These are phyloP conservation scores for Ctenochaetus hawaiiensis DNA, from an alignment of 2,797 vertebrate genomes.

Conservation along the genomic window DNA sequence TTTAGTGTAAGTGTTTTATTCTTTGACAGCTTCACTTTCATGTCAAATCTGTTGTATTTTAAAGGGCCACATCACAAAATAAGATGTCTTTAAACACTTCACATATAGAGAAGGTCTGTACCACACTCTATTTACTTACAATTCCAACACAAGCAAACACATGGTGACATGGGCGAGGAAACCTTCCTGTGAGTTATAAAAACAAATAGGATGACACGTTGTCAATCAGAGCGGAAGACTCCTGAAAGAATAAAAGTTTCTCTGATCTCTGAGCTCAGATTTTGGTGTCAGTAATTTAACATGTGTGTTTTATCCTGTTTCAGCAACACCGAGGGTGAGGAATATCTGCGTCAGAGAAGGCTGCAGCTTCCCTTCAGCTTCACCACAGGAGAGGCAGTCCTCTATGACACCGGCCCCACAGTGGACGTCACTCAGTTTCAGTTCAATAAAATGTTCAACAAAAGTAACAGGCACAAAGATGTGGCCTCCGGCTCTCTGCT, in stretches of 20 bases:
- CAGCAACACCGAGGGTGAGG: slow-evolving; percentile 87
- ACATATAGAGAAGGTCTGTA: no score
- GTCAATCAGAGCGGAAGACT: not conserved
- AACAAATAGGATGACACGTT: not conserved
- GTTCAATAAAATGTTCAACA: slow-evolving; percentile 51
- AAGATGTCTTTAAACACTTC: no score
- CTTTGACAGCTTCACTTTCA: not conserved
- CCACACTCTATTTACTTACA: no score
- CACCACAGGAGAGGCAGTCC: slow-evolving; percentile 83
- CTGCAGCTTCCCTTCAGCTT: slow-evolving; percentile 84
- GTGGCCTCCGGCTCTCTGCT: slow-evolving; percentile 74
- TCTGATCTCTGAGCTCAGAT: not conserved
- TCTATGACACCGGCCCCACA: slow-evolving; percentile 76
- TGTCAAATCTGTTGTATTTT: no score
- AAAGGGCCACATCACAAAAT: no score
- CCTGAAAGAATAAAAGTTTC: not conserved
- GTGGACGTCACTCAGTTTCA: slow-evolving; percentile 68
- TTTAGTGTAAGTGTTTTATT: slow-evolving; percentile 79
- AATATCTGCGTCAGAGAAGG: slow-evolving; percentile 81
- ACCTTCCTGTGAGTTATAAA: no score
- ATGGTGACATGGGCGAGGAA: no score
- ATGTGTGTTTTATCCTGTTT: slow-evolving; percentile 16
- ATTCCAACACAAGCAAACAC: no score
- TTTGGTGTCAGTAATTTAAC: not conserved
- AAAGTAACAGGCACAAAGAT: slow-evolving; percentile 6